A percentile compares a stretch with the other conserved stretches of the same genome.
These are phyloP conservation scores for Pseudonaja textilis DNA, from an alignment of 2,113 vertebrate species.

Conservation along the genomic window DNA sequence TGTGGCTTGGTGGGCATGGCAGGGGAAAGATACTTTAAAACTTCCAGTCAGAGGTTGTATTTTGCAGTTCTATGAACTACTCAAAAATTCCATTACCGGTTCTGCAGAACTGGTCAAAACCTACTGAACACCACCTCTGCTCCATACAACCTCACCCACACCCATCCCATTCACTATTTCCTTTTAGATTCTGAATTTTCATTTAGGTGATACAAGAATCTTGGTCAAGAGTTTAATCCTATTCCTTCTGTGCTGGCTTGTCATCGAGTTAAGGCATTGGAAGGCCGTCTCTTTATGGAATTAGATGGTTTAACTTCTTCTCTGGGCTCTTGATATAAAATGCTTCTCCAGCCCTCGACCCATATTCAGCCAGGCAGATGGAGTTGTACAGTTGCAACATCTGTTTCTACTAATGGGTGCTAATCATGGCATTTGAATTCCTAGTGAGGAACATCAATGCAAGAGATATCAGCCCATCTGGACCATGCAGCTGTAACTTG, in stretches of 20 bases:
- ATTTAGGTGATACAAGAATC: neutral
- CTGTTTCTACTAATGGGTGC: conserved; percentile 2
- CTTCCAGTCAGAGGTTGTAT: too few species aligned
- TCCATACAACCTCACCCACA: neutral
- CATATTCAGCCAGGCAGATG: neutral
- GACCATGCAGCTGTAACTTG: neutral
- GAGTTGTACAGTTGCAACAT: neutral
- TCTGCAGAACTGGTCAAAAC: too few species aligned
- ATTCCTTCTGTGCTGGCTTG: neutral
- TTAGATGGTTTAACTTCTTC: neutral
- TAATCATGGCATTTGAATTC: neutral
- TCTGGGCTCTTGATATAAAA: neutral
- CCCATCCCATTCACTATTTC: neutral
- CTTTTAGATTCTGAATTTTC: neutral
- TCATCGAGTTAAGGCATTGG: neutral
- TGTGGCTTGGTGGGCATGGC: too few species aligned
- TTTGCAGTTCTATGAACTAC: too few species aligned
- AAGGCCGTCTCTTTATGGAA: neutral
- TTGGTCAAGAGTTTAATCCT: neutral
- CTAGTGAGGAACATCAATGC: neutral
- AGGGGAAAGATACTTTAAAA: too few species aligned
- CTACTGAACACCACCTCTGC: too few species aligned
- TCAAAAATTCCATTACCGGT: too few species aligned
- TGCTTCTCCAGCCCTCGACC: neutral
- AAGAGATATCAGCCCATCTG: neutral